Percentiles rank a stretch among this genome's conserved stretches.
Conservation (phyloP, 2,113 vertebrate species). For the Eupsittula cactorum region DNA sequence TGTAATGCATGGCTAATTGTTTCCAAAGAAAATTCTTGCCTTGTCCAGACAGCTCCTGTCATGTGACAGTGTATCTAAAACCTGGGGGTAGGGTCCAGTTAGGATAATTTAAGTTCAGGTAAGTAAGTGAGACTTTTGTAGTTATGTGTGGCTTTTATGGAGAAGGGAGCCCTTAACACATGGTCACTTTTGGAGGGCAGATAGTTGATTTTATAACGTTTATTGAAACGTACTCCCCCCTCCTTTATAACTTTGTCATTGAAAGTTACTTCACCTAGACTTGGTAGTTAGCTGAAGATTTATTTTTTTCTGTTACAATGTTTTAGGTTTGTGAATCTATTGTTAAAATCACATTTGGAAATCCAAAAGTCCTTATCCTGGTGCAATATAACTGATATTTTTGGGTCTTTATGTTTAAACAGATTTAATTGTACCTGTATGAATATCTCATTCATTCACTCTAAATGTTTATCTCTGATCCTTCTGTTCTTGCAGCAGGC, state of each 20-base stretch:
- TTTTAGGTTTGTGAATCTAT: not conserved
- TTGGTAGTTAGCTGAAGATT: not conserved
- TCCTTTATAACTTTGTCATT: not conserved
- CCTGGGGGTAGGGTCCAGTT: not conserved
- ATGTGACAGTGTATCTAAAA: not conserved
- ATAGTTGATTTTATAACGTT: not conserved
- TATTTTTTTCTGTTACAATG: not conserved
- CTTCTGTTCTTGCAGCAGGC: not conserved
- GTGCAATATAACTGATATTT: not conserved
- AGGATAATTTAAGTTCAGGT: slow-evolving; percentile 11
- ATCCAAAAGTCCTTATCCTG: not conserved
- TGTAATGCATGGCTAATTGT: not conserved
- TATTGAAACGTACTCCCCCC: not conserved
- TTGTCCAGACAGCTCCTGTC: slow-evolving; percentile 16
- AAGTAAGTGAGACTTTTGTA: not conserved
- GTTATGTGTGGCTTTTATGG: not conserved
- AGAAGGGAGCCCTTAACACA: slow-evolving; percentile 8
- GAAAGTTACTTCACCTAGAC: not conserved
- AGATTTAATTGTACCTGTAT: not conserved
- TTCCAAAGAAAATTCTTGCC: slow-evolving; percentile 50
- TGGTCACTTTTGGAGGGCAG: not conserved
- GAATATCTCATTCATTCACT: not conserved
- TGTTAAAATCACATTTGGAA: not conserved
- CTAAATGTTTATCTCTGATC: not conserved
- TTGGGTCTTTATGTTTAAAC: not conserved